phyloP scores from a whole-genome alignment of 2,113 vertebrate genomes.

The Ictalurus furcatus region DNA sequence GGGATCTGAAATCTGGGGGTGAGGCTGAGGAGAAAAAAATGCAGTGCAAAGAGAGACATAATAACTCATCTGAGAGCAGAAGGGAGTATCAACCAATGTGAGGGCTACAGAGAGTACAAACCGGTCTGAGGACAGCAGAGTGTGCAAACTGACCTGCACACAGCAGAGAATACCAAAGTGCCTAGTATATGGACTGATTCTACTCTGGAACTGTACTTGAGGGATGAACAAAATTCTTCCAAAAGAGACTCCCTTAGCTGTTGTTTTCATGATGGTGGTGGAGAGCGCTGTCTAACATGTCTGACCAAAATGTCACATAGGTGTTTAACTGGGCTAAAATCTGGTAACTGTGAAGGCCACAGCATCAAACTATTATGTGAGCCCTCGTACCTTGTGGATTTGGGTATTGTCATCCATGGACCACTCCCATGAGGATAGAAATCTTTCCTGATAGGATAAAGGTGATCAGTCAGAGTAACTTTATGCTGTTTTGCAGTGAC shows the following conservation, averaged over 20 bases:
- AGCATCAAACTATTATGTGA: background rate
- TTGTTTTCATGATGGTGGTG: background rate
- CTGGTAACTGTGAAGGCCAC: background rate
- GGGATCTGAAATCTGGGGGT: conserved; percentile 87
- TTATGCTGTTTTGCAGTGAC: background rate
- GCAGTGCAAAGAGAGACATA: conserved; percentile 20
- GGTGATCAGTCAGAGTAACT: background rate
- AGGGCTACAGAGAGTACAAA: background rate
- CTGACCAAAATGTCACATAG: background rate
- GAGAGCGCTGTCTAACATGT: background rate
- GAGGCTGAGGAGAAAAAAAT: conserved; percentile 75
- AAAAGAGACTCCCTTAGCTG: background rate
- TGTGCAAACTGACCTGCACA: background rate
- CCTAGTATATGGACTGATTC: background rate
- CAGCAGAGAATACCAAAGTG: background rate
- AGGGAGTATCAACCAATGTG: background rate
- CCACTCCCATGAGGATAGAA: background rate
- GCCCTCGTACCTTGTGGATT: background rate
- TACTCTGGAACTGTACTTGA: background rate
- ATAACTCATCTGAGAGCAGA: background rate
- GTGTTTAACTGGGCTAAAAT: background rate
- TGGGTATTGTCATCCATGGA: background rate
- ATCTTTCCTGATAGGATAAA: background rate
- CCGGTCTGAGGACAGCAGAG: background rate
- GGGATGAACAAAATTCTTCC: background rate